phyloP scores from a whole-genome alignment of 2,888 invertebrate genomes.

The Psylliodes chrysocephalus region DNA sequence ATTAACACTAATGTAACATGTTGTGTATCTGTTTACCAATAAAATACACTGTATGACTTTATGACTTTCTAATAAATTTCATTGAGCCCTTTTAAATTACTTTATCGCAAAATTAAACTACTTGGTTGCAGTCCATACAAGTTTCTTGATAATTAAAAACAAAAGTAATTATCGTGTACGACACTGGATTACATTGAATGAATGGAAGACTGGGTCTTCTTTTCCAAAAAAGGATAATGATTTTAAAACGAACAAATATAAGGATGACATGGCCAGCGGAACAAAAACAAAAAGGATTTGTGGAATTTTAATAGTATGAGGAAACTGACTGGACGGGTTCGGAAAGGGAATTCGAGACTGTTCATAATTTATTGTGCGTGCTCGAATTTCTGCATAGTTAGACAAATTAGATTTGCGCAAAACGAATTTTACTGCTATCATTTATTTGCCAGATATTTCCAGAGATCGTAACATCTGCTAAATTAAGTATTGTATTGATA shows the following conservation, averaged over 20 bases:
- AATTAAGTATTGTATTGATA: no score
- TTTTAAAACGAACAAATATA: constrained; percentile 26
- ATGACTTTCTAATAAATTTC: no score
- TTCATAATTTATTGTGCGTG: constrained; percentile 3
- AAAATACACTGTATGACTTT: no score
- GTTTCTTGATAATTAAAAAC: no score
- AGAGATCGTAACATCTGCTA: no score
- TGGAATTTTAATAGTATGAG: constrained; percentile 25
- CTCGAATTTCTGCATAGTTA: constrained; percentile 7
- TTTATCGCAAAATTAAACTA: no score
- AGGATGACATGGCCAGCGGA: constrained; percentile 3
- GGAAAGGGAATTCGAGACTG: constrained; percentile 9
- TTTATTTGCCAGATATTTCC: no score
- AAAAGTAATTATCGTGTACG: no score
- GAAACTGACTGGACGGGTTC: constrained; percentile 13
- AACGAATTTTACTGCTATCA: neutral
- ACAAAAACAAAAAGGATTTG: constrained; percentile 17
- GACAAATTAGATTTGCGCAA: neutral
- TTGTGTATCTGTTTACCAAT: no score
- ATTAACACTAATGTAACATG: no score
- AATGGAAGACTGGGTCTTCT: constrained; percentile 8
- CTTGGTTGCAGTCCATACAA: no score
- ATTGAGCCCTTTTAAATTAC: no score
- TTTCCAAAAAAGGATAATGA: constrained; percentile 29
- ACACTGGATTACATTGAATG: constrained; percentile 6